phyloP scores from a whole-genome alignment of 2,888 invertebrate species.

The Thumatha senex region DNA sequence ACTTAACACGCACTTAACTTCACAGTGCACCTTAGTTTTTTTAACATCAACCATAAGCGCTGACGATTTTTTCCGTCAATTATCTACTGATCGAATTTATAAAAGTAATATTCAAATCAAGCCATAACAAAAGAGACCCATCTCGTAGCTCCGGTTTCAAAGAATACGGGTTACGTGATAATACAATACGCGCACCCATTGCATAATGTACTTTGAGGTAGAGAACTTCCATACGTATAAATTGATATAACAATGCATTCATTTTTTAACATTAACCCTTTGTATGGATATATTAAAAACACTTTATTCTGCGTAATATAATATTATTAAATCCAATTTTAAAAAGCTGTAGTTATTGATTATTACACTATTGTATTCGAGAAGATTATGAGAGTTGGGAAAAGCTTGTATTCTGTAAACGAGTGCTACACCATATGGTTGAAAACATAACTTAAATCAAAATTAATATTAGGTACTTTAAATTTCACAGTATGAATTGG shows the following conservation, averaged over 20 bases:
- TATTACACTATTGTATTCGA: too few relatives aligned
- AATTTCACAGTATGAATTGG: too few relatives aligned
- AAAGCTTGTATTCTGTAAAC: too few relatives aligned
- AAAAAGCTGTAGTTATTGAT: too few relatives aligned
- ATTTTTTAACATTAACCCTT: conserved; percentile 26
- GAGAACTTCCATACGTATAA: conserved; percentile 31
- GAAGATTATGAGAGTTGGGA: too few relatives aligned
- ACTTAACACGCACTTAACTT: too few relatives aligned
- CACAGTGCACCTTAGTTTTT: too few relatives aligned
- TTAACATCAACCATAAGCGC: too few relatives aligned
- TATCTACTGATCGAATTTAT: conserved; percentile 46
- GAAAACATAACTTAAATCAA: too few relatives aligned
- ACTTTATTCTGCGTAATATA: neutral
- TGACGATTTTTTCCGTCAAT: too few relatives aligned
- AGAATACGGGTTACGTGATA: conserved; percentile 71
- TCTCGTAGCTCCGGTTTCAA: conserved; percentile 70
- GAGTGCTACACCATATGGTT: too few relatives aligned
- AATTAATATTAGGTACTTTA: too few relatives aligned
- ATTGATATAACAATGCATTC: conserved; percentile 45
- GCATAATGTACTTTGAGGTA: conserved; percentile 44
- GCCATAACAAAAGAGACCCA: conserved; percentile 74
- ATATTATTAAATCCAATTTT: neutral
- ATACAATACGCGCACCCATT: conserved; percentile 71
- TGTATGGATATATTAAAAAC: neutral
- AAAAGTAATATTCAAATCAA: conserved; percentile 78